These are phyloP conservation scores for Acanthosepion pharaonis DNA, from an alignment of 2,888 invertebrate genomes.

Conservation along the genomic window DNA sequence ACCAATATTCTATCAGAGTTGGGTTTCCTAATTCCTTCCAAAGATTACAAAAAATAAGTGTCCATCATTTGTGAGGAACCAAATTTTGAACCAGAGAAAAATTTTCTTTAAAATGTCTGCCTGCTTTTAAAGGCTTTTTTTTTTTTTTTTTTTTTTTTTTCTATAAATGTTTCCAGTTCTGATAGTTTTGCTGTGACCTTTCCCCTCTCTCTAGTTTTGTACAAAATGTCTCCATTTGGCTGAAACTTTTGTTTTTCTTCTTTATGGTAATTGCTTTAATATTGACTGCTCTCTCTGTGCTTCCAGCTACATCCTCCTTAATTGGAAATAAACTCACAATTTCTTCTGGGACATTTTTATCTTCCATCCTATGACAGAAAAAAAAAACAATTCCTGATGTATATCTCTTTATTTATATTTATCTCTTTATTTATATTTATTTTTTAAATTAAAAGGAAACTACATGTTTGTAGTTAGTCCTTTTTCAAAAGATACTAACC, in stretches of 20 bases:
- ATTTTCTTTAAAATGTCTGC: neutral
- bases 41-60: neutral
- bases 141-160: too few relatives aligned
- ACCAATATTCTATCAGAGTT: too few relatives aligned
- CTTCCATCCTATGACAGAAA: neutral
- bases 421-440: neutral
- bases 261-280: neutral
- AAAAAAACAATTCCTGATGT: neutral
- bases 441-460: neutral
- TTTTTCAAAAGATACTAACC: neutral
- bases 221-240: neutral
- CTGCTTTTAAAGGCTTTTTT: neutral
- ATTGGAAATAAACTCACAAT: neutral
- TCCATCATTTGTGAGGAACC: neutral
- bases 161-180: neutral
- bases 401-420: neutral
- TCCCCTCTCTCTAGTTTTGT: neutral
- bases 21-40: too few relatives aligned
- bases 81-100: neutral
- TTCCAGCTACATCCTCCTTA: neutral
- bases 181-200: neutral
- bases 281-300: neutral
- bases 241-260: neutral
- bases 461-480: neutral
- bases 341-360: neutral